A percentile compares a stretch with the other conserved stretches of the same genome.
Evolutionary conservation across 2,797 vertebrate species (phyloP).

Genomic region (Cyclopterus lumpus): DNA sequence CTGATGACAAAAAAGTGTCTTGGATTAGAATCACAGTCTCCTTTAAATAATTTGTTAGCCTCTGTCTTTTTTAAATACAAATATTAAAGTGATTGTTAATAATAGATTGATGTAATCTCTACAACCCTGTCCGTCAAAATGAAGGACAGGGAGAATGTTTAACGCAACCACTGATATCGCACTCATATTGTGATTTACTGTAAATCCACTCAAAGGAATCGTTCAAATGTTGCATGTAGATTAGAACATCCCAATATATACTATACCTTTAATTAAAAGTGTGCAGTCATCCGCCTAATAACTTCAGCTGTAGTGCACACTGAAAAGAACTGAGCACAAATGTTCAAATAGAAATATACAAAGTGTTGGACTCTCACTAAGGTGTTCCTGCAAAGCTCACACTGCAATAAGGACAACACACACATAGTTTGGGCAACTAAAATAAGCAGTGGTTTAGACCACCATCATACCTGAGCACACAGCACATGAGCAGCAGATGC

Average conservation of each 20-base stretch:
- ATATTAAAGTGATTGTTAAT: too few relatives aligned
- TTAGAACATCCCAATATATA: not conserved
- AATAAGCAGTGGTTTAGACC: not conserved
- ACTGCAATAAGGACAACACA: not conserved
- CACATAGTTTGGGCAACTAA: not conserved
- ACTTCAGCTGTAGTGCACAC: not conserved
- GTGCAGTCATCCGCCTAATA: not conserved
- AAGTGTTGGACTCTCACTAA: not conserved
- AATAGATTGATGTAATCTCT: too few relatives aligned
- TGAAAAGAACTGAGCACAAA: not conserved
- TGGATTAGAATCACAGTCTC: too few relatives aligned
- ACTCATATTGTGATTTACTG: not conserved
- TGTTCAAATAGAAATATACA: not conserved
- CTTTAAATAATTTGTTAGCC: too few relatives aligned
- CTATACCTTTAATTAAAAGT: not conserved
- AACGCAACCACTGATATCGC: not conserved
- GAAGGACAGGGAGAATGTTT: not conserved
- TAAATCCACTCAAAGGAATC: too few relatives aligned
- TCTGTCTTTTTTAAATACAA: too few relatives aligned
- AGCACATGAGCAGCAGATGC: constrained; percentile 95
- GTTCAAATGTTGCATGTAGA: too few relatives aligned
- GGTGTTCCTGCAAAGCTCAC: not conserved
- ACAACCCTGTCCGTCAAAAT: too few relatives aligned
- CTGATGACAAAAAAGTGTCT: too few relatives aligned
- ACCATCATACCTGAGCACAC: constrained; percentile 88